Evolutionary conservation across 2,888 invertebrate genomes (phyloP), one percentile per base, ranked within the genome.

Genomic region (Heliconius cydno): DNA sequence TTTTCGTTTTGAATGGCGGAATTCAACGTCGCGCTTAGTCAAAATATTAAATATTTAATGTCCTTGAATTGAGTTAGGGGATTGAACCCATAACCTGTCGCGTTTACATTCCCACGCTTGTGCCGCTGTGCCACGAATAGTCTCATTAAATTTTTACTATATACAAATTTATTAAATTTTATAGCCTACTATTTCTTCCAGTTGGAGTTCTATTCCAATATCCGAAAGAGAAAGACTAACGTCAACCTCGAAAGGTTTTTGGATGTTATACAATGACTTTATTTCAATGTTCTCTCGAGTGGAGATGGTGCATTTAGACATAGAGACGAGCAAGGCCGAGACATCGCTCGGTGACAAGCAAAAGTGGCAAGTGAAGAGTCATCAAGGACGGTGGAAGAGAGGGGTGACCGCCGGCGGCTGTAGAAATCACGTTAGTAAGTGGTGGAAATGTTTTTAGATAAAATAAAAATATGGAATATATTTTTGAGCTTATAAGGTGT

Each of bases 361-460:
- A 28, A 97, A 97, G 70, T 98, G 98, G 98, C 97, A 98, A 89
- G 97, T 98, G 96, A 96, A 97, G 86, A 96, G 98, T 88, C 98
- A 97, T 88, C 98, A 98, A 88, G 98, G 98, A 0, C 96, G 96
- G 46, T 98, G 98, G 98, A 96, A 97, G 86, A 95, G 96, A 80
- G 98, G 98, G 0, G 98, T 98, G 1, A 97, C 98, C 0, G 98
- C 98, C 0, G 98, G 98, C 5, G 98, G 98, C 60, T 98, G 98
- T 90, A 95, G 98, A 85, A 98, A 98, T 91, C 97, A 98, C 90
- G 97, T 96, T 88, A 96, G 97, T 97, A 86, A 91, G 92, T 90
- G 13, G 19, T 90, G 13, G 19, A 28, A 30, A 15, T 65, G 6
- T 65, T n/a, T n/a, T 60, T 60, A n/a, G n/a, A 60, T n/a, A 60